A percentile compares a stretch with the other conserved stretches of the same genome.
Conservation (phyloP, 2,113 vertebrate species). For the Ceyx melanurus region DNA sequence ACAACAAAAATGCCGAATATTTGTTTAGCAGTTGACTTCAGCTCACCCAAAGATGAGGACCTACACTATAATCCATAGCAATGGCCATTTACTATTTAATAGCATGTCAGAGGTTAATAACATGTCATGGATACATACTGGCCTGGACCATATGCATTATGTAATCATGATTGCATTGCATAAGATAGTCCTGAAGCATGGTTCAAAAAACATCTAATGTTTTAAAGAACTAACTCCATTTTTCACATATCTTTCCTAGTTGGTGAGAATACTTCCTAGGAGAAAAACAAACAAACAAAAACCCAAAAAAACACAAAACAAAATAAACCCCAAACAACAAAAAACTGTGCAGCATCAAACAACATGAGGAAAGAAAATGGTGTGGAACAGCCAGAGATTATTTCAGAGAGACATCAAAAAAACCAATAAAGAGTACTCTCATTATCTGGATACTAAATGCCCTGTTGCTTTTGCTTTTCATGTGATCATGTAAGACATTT, state of each 20-base stretch:
- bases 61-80: not conserved
- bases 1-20: constrained; percentile 7
- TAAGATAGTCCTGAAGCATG: constrained; percentile 32
- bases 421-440: not conserved
- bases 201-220: constrained; percentile 37
- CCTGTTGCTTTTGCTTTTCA: constrained; percentile 35
- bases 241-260: constrained; percentile 4
- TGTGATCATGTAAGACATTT: constrained; percentile 4
- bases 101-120: not conserved
- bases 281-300: not conserved
- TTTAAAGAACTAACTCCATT: constrained; percentile 37
- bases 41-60: not conserved
- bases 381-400: not conserved
- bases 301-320: too few species aligned
- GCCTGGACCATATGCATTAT: constrained; percentile 22
- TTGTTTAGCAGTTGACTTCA: not conserved
- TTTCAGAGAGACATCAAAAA: not conserved
- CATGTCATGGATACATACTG: not conserved
- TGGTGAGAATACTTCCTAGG: not conserved
- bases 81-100: not conserved
- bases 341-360: not conserved
- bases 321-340: not conserved
- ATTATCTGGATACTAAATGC: constrained; percentile 9
- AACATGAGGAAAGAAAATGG: not conserved
- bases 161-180: constrained; percentile 44